These are phyloP conservation scores for Apodemia duryi DNA, from an alignment of 2,888 invertebrate genomes.

Conservation along the genomic window DNA sequence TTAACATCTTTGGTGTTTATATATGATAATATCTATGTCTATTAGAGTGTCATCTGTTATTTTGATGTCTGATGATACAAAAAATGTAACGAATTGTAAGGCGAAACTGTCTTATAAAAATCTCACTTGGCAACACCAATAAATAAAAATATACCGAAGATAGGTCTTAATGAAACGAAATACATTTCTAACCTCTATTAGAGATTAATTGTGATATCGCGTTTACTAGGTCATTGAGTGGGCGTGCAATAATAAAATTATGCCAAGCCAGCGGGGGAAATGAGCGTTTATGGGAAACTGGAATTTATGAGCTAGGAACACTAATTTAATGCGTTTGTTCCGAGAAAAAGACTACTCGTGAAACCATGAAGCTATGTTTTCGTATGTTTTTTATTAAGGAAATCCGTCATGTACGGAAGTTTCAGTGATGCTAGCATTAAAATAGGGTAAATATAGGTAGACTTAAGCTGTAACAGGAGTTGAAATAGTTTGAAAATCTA, in stretches of 20 bases:
- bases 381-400: background rate
- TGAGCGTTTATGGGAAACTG: conserved; percentile 35
- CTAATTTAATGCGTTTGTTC: conserved; percentile 32
- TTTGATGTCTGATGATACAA: no score
- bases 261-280: conserved; percentile 30
- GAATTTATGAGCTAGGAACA: conserved; percentile 34
- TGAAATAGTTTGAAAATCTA: no score
- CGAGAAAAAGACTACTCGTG: conserved; percentile 19
- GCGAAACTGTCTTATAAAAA: background rate
- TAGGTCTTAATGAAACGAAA: conserved; percentile 3
- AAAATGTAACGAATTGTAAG: no score
- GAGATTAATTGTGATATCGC: conserved; percentile 21
- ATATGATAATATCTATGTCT: no score
- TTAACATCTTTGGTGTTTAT: no score
- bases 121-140: background rate
- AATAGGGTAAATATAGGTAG: background rate
- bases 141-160: conserved; percentile 6
- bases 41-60: no score
- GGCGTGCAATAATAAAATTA: conserved; percentile 33
- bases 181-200: conserved; percentile 26
- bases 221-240: conserved; percentile 33
- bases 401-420: background rate
- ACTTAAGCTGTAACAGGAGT: no score
- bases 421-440: background rate
- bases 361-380: background rate